phyloP scores from a whole-genome alignment of 2,888 invertebrate species.

The Bellardia bayeri region DNA sequence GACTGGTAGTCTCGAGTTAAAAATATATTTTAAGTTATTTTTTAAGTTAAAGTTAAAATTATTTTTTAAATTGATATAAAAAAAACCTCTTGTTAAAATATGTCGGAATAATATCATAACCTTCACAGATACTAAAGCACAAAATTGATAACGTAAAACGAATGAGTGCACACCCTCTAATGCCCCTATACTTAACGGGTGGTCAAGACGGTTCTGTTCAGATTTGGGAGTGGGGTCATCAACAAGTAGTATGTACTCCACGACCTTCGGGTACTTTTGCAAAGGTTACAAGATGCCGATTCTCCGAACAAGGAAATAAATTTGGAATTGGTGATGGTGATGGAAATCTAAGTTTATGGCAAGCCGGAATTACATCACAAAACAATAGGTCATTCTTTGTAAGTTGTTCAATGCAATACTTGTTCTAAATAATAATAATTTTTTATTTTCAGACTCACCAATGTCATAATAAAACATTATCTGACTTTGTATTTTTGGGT shows the following conservation, averaged over 20 bases:
- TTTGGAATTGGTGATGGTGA: conserved; percentile 99
- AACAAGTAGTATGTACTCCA: conserved; percentile 94
- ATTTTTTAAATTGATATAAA: too few relatives aligned
- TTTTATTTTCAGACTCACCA: conserved; percentile 91
- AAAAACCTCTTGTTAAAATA: too few relatives aligned
- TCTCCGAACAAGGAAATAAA: conserved; percentile 98
- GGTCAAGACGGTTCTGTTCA: conserved; percentile 98
- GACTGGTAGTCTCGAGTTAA: too few relatives aligned
- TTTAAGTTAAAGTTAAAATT: too few relatives aligned
- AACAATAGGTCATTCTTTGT: conserved; percentile 94
- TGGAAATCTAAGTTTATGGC: conserved; percentile 98
- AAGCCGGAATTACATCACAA: conserved; percentile 92
- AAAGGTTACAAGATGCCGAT: conserved; percentile 97
- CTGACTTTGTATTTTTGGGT: conserved; percentile 98
- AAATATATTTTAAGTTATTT: too few relatives aligned
- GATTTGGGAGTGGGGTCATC: conserved; percentile 99
- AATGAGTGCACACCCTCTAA: conserved; percentile 97
- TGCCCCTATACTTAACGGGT: conserved; percentile 97
- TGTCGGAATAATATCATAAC: not conserved
- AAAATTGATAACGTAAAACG: conserved; percentile 97
- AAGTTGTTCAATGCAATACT: conserved; percentile 84
- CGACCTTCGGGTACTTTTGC: conserved; percentile 97
- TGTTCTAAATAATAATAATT: conserved; percentile 1
- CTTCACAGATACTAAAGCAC: conserved; percentile 93
- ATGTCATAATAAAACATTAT: conserved; percentile 98